Conservation (phyloP, 2,888 invertebrate species). For the Acanthosoma haemorrhoidale region DNA sequence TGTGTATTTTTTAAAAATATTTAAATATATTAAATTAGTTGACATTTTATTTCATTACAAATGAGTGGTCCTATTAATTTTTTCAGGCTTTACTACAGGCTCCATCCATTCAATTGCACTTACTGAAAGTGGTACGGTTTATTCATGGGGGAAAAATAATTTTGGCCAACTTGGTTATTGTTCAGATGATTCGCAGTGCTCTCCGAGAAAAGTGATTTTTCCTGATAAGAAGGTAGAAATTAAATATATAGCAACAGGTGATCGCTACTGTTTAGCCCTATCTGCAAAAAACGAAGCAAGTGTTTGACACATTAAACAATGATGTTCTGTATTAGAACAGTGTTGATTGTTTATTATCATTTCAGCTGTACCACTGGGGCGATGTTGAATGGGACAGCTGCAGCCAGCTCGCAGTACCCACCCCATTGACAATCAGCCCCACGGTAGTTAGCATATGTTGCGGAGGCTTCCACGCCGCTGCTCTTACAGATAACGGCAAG, state of each 20-base stretch:
- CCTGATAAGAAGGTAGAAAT: not conserved
- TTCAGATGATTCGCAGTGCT: conserved; percentile 7
- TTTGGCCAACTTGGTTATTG: conserved; percentile 32
- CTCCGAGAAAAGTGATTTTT: conserved; percentile 24
- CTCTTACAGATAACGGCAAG: conserved; percentile 7
- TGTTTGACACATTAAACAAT: no score
- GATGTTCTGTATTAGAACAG: no score
- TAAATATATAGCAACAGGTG: conserved; percentile 25
- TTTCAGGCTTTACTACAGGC: conserved; percentile 32
- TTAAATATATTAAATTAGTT: not conserved
- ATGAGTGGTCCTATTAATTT: not conserved
- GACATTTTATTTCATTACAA: not conserved
- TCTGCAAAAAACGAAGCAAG: conserved; percentile 19
- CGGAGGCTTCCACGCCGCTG: conserved; percentile 16
- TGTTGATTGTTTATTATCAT: not conserved
- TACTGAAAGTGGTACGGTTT: conserved; percentile 28
- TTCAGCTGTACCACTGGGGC: conserved; percentile 35
- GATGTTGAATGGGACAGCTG: conserved; percentile 20
- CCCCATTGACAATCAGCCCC: not conserved
- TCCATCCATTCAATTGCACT: conserved; percentile 30
- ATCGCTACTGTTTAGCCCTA: conserved; percentile 30
- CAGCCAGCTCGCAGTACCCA: not conserved
- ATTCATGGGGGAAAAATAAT: conserved; percentile 32
- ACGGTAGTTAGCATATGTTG: not conserved
- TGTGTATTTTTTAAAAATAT: not conserved